Conservation (phyloP, 2,797 vertebrate genomes). For the Cuniculus paca region DNA sequence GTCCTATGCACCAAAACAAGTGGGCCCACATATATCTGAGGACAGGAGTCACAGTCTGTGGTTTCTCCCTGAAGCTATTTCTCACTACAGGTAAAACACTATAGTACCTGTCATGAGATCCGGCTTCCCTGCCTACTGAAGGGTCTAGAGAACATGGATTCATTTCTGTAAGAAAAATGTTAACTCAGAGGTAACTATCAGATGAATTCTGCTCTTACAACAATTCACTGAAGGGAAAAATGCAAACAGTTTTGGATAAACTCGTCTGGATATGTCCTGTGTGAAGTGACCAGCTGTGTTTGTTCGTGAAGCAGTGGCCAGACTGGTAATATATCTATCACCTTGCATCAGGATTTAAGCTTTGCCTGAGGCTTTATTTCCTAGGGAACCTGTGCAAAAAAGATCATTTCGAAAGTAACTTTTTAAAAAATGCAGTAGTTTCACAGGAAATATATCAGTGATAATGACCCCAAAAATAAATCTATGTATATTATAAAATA, state of each 20-base stretch:
- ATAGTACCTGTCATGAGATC: background rate
- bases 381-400: background rate
- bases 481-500: background rate
- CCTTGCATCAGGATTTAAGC: background rate
- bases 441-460: background rate
- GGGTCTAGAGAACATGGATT: background rate
- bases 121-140: background rate
- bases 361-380: slow-evolving; percentile 27
- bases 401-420: slow-evolving; percentile 8
- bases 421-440: background rate
- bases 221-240: background rate
- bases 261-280: background rate
- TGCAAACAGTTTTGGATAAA: background rate
- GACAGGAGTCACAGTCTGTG: background rate
- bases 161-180: background rate
- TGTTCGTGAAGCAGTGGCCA: background rate
- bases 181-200: background rate
- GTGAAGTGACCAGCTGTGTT: background rate
- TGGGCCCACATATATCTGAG: background rate
- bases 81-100: background rate
- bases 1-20: background rate
- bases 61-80: background rate
- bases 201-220: background rate
- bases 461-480: background rate
- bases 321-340: background rate